Base-by-base conservation (phyloP, 23 tunicate species). In the Ciona savignyi region DNA sequence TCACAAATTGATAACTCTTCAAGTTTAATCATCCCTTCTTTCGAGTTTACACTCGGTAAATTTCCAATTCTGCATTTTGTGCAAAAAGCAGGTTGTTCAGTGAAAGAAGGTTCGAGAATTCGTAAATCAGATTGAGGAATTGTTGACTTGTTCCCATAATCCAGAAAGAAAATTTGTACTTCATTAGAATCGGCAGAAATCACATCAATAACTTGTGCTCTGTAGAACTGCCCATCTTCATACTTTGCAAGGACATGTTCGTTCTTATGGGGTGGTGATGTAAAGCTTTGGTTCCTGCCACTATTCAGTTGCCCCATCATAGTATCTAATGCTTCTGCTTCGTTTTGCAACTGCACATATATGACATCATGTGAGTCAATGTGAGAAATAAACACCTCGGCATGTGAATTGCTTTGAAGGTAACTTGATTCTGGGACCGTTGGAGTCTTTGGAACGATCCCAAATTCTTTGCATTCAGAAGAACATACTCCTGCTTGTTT, bases 111-210 rank as follows among this genome's bases (percentile, higher is more conserved):
- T 9, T 9, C 15, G 11, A 42, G 15, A 42, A 42, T 15, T 15
- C 56, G 56, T 6, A 42, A 15, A 42, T 42, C 56, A 42, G 56
- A 42, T 15, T 6, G 15, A 42, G 56, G 9, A 42, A 82, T 67
- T 1, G 24, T 1, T 21, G 80, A 60, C n/a, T 28, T 48, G 62
- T 88, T 88, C 22, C 96, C 96, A 78, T 83, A 88, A 73, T 88
- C 96, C 33, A 85, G 62, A 67, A 76, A 88, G 30, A 32, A 32
- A 33, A 88, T 79, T 32, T 32, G 20, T 9, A 29, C 51, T 48
- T 29, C 62, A 33, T 73, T 31, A 32, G 23, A 22, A 6, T 34
- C 31, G 29, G 67, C 34, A 1, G 32, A 15, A 1, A 81, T 42
- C 1, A 32, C 33, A 24, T 73, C 73, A 34, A 49, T 1, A 49